Evolutionary conservation across 2,888 invertebrate species (phyloP), one percentile per base, ranked within the genome.

Genomic region (Ectemnius lituratus): DNA sequence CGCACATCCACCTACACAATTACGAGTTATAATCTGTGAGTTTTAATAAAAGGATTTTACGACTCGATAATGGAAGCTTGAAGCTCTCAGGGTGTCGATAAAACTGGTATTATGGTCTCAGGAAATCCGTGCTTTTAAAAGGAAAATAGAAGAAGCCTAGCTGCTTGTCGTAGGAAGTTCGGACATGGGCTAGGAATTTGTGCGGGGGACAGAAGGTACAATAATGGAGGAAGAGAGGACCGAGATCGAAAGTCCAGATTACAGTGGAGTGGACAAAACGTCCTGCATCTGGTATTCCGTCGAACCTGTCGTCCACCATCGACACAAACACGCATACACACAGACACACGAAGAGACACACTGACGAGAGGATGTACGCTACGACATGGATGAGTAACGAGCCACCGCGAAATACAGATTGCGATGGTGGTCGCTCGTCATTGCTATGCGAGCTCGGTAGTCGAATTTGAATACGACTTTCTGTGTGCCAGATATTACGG

Each of bases 201-300:
- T 23, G 62, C 46, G 62, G 59, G 68, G 69, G 72, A 27, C 56
- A 56, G 14, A 52, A 14, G 16, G 52, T 67, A 58, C 45, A 66
- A 75, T 72, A 76, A 59, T 52, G 62, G 69, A 70, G 28, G 52
- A 23, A 59, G 52, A 27, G 46, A 62, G 62, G 65, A 63, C n/a
- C 71, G 76, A 76, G 85, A 86, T 86, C 80, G 76, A 75, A 79
- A 62, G 75, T 62, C 63, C 49, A 84, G 85, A 86, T 85, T 83
- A 83, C 81, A 76, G 79, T 79, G 77, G 75, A 78, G 78, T 66
- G 80, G 80, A 84, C 82, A 79, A 83, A 81, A 81, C 82, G 70
- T 78, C 72, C 81, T 76, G 83, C 85, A 87, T 87, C 86, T 85
- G 84, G 85, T 86, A 87, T 87, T 86, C 85, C 81, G 82, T 74